Evolutionary conservation across 2,797 vertebrate genomes (phyloP).

Genomic region (Adrianichthys oophorus): DNA sequence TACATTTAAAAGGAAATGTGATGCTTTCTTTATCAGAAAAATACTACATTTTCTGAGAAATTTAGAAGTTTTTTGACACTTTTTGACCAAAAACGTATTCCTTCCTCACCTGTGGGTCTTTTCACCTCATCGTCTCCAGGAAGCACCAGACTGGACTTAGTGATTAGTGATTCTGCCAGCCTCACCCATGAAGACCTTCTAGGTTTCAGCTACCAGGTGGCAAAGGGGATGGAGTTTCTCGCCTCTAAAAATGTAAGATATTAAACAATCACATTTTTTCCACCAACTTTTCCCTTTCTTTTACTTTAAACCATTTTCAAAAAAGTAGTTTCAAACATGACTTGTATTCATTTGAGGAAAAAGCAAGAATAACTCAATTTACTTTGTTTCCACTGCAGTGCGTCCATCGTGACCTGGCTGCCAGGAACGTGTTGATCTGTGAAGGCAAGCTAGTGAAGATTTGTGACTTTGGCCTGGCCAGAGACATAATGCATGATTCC

Average conservation of each 20-base stretch:
- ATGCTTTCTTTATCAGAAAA: too few relatives aligned
- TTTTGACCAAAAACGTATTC: background rate
- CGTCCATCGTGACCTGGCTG: constrained; percentile 95
- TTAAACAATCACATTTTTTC: background rate
- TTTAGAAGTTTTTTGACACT: too few relatives aligned
- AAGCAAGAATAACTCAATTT: background rate
- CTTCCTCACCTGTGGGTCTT: background rate
- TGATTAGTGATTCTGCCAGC: constrained; percentile 87
- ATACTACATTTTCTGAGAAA: too few relatives aligned
- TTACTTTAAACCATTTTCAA: background rate
- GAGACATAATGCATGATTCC: constrained; percentile 97
- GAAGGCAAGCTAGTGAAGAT: constrained; percentile 99
- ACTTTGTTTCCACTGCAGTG: constrained; percentile 76
- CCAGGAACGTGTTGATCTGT: constrained; percentile 95
- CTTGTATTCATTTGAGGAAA: background rate
- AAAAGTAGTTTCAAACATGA: background rate
- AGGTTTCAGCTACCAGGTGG: constrained; percentile 98
- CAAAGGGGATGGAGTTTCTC: constrained; percentile 98
- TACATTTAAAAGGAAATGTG: constrained; percentile 5
- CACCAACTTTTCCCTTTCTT: background rate
- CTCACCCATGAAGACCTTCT: constrained; percentile 92
- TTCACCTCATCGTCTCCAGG: constrained; percentile 64
- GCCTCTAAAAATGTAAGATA: constrained; percentile 92
- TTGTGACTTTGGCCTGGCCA: constrained; percentile 95
- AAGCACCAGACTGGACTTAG: constrained; percentile 79